Evolutionary conservation across 2,888 invertebrate species (phyloP).

Genomic region (Frankliniella fusca): DNA sequence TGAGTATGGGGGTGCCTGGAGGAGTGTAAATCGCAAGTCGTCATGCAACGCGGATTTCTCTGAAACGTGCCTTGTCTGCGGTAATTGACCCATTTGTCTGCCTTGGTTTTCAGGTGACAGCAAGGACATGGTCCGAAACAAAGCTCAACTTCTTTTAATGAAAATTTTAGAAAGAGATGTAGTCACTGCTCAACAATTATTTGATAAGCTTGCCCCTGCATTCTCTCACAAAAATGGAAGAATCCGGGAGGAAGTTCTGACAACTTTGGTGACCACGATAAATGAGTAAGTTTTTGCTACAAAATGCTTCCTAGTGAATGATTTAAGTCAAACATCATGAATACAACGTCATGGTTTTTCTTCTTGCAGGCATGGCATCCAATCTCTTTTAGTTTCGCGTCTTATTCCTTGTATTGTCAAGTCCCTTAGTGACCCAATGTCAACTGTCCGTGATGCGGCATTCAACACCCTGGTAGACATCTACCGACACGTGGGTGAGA

Average conservation of each 20-base stretch:
- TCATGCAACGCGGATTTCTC: neutral
- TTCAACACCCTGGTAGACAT: conserved; percentile 80
- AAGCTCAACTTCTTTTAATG: conserved; percentile 66
- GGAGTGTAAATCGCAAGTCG: neutral
- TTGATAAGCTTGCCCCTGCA: conserved; percentile 67
- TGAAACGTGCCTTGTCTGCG: neutral
- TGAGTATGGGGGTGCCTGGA: neutral
- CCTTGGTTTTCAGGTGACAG: conserved; percentile 53
- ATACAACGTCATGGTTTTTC: neutral
- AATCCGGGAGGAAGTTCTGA: conserved; percentile 82
- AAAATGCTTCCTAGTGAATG: neutral
- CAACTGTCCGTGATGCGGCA: conserved; percentile 82
- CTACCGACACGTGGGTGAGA: conserved; percentile 89
- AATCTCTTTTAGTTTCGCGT: conserved; percentile 73
- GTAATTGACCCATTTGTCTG: neutral
- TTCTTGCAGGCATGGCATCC: conserved; percentile 73
- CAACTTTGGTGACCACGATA: conserved; percentile 74
- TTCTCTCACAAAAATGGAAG: conserved; percentile 89
- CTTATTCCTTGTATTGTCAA: conserved; percentile 79
- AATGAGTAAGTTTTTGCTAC: conserved; percentile 63
- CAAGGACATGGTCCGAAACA: conserved; percentile 64
- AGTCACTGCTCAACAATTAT: conserved; percentile 61
- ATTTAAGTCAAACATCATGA: conserved; percentile 29
- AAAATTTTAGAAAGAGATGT: conserved; percentile 71
- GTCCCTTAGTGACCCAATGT: conserved; percentile 79